These are phyloP conservation scores for Gasterosteus nipponicus DNA, from an alignment of 2,113 vertebrate species.

Conservation along the genomic window DNA sequence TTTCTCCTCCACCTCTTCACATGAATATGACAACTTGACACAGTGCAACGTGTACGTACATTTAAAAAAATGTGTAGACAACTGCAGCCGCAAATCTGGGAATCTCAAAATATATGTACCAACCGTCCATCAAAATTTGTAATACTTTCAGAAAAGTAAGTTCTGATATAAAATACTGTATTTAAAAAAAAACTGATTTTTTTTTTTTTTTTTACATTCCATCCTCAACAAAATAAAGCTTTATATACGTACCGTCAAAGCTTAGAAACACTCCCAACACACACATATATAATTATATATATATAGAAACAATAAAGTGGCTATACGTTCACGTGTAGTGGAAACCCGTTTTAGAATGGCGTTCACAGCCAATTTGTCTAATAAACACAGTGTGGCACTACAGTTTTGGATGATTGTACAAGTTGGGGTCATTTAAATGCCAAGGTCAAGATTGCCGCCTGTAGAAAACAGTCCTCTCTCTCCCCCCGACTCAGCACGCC, in stretches of 20 bases:
- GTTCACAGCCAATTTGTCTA: slow-evolving; percentile 68
- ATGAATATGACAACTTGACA: slow-evolving; percentile 70
- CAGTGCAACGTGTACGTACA: slow-evolving; percentile 79
- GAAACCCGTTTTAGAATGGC: slow-evolving; percentile 84
- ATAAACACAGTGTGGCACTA: slow-evolving; percentile 85
- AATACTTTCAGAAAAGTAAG: slow-evolving; percentile 84
- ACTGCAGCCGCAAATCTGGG: slow-evolving; percentile 90
- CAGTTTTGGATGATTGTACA: slow-evolving; percentile 83
- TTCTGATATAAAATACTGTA: slow-evolving; percentile 86
- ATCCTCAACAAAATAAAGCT: slow-evolving; percentile 85
- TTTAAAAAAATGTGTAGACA: slow-evolving; percentile 81
- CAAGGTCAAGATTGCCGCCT: slow-evolving; percentile 69
- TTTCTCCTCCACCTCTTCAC: slow-evolving; percentile 12
- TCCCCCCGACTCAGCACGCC: slow-evolving; percentile 83
- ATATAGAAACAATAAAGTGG: slow-evolving; percentile 85
- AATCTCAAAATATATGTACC: slow-evolving; percentile 89
- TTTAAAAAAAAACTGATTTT: slow-evolving; percentile 77
- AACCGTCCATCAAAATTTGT: slow-evolving; percentile 79
- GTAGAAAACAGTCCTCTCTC: slow-evolving; percentile 8
- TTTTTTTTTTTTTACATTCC: slow-evolving; percentile 78
- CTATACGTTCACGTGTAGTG: slow-evolving; percentile 84
- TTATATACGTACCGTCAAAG: slow-evolving; percentile 79
- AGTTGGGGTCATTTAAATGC: slow-evolving; percentile 74
- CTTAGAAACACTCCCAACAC: slow-evolving; percentile 81
- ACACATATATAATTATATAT: slow-evolving; percentile 72